These are phyloP conservation scores for Scomber scombrus DNA, from an alignment of 2,113 vertebrate species.

Conservation along the genomic window DNA sequence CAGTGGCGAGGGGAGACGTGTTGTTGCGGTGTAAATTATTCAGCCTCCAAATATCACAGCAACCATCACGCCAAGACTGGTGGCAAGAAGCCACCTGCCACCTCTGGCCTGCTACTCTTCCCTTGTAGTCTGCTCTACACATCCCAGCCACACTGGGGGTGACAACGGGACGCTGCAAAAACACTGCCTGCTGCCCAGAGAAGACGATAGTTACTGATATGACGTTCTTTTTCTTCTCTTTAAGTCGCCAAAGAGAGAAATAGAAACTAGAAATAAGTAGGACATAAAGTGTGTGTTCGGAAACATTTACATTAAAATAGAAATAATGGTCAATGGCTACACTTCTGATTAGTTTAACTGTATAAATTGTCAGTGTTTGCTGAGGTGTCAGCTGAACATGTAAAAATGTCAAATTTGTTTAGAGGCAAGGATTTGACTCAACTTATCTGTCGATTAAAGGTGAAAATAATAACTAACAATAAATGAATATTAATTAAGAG, in stretches of 20 bases:
- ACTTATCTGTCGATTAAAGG: too few species aligned
- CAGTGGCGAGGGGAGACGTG: constrained; percentile 72
- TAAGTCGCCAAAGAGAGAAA: too few species aligned
- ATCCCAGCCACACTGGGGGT: constrained; percentile 30
- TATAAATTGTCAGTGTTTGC: too few species aligned
- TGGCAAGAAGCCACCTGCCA: constrained; percentile 80
- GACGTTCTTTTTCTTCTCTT: neutral
- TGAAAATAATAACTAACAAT: too few species aligned
- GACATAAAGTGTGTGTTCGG: neutral
- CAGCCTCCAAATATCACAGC: constrained; percentile 80
- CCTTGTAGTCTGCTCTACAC: constrained; percentile 39
- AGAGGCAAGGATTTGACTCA: too few species aligned
- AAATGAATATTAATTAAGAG: too few species aligned
- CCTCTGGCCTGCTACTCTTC: constrained; percentile 59
- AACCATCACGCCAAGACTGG: constrained; percentile 75
- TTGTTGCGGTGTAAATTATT: constrained; percentile 85
- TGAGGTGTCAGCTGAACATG: too few species aligned
- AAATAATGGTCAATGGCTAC: too few species aligned
- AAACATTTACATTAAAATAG: neutral
- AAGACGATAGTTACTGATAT: neutral
- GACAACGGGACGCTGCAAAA: constrained; percentile 34
- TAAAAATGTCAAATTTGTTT: too few species aligned
- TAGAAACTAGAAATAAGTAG: neutral
- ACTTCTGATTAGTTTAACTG: too few species aligned
- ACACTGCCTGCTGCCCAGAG: constrained; percentile 25